A percentile compares a stretch with the other conserved stretches of the same genome.
Evolutionary conservation across 1,140 invertebrate species (phyloP).

Genomic region (Philaenus spumarius): DNA sequence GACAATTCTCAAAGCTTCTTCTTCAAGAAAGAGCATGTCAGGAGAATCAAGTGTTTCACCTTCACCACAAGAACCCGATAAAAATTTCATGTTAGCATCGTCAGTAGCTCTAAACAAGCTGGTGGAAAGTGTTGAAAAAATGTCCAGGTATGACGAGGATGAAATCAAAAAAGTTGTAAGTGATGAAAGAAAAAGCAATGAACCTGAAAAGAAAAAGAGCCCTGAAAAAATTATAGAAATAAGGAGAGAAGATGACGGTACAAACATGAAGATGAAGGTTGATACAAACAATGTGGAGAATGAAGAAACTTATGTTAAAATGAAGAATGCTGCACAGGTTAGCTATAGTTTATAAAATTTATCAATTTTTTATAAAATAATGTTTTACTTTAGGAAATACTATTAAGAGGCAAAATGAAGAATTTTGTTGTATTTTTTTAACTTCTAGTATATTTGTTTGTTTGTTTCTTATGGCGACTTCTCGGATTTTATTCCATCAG

Average conservation of each 20-base stretch:
- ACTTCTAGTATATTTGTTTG: no score
- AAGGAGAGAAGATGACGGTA: slow-evolving; percentile 17
- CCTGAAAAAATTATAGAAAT: slow-evolving; percentile 9
- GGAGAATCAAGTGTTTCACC: slow-evolving; percentile 13
- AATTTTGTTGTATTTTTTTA: neutral
- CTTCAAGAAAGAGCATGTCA: slow-evolving; percentile 17
- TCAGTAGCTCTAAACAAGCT: slow-evolving; percentile 32
- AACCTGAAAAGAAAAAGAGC: neutral
- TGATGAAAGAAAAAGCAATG: neutral
- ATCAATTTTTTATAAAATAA: no score
- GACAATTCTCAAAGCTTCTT: neutral
- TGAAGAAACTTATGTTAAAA: slow-evolving; percentile 9
- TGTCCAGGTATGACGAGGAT: slow-evolving; percentile 53
- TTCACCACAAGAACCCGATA: slow-evolving; percentile 4
- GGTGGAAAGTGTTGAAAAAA: slow-evolving; percentile 42
- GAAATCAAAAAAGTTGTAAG: slow-evolving; percentile 2
- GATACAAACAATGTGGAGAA: neutral
- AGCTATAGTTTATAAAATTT: slow-evolving; percentile 2
- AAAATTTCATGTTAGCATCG: slow-evolving; percentile 30
- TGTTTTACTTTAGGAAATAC: no score
- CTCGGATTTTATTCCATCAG: no score
- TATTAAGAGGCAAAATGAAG: no score
- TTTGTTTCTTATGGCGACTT: no score
- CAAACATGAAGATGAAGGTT: neutral
- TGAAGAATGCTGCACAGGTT: slow-evolving; percentile 28